A percentile compares a stretch with the other conserved stretches of the same genome.
phyloP scores from a whole-genome alignment of 2,888 invertebrate genomes.

The Drosophila meridionalis region DNA sequence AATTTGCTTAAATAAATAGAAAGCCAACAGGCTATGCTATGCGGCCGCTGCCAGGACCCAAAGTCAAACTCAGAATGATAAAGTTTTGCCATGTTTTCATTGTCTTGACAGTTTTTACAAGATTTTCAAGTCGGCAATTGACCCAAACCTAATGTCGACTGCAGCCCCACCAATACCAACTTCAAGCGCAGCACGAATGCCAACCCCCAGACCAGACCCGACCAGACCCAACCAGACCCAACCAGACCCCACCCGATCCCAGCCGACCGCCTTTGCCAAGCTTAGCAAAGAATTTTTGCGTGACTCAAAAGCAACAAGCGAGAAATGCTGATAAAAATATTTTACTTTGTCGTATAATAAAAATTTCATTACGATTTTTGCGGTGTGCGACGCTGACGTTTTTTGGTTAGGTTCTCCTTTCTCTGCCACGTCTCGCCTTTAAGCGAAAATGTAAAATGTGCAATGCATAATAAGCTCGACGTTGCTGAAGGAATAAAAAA shows the following conservation, averaged over 20 bases:
- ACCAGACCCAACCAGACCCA: neutral
- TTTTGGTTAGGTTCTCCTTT: slow-evolving; percentile 25
- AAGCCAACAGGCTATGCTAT: slow-evolving; percentile 48
- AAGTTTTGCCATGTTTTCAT: slow-evolving; percentile 73
- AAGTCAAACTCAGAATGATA: slow-evolving; percentile 46
- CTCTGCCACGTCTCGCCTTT: slow-evolving; percentile 20
- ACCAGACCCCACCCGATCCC: no score
- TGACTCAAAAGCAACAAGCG: slow-evolving; percentile 75
- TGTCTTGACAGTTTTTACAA: slow-evolving; percentile 67
- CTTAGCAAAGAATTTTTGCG: slow-evolving; percentile 56
- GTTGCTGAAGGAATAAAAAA: slow-evolving; percentile 41
- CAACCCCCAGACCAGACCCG: slow-evolving; percentile 2
- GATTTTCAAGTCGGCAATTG: slow-evolving; percentile 26
- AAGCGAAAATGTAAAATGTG: slow-evolving; percentile 77
- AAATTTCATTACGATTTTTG: slow-evolving; percentile 81
- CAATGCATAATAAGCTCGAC: slow-evolving; percentile 78
- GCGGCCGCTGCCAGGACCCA: slow-evolving; percentile 31
- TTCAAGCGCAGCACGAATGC: neutral
- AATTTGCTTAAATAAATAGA: slow-evolving; percentile 77
- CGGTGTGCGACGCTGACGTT: slow-evolving; percentile 55
- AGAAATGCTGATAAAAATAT: slow-evolving; percentile 79
- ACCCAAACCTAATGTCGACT: neutral
- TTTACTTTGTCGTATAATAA: slow-evolving; percentile 80
- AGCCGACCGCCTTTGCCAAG: slow-evolving; percentile 29
- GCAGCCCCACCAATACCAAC: neutral